These are phyloP conservation scores for Eolophus roseicapilla DNA, from an alignment of 2,113 vertebrate species.

Conservation along the genomic window DNA sequence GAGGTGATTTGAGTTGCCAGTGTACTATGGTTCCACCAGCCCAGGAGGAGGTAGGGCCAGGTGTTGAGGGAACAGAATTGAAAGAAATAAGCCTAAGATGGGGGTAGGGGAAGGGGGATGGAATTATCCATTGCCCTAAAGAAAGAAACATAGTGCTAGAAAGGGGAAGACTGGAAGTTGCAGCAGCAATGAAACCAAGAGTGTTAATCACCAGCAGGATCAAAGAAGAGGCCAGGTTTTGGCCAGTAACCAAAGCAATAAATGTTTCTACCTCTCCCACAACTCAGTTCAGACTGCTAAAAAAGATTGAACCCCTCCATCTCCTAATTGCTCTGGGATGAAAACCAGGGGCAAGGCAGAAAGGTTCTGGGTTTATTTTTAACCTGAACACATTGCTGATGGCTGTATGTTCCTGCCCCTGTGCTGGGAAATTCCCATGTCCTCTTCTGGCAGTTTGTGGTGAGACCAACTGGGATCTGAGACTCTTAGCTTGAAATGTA, in stretches of 20 bases:
- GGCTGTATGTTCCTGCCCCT: background rate
- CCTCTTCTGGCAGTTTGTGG: background rate
- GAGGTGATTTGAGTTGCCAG: background rate
- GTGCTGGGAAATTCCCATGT: background rate
- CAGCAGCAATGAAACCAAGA: background rate
- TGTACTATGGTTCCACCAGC: background rate
- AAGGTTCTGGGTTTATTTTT: background rate
- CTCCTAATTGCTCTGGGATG: background rate
- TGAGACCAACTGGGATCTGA: background rate
- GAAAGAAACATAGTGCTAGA: background rate
- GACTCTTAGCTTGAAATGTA: background rate
- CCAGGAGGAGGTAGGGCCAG: background rate
- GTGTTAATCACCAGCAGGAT: background rate
- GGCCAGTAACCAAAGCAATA: background rate
- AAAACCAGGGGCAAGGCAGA: background rate
- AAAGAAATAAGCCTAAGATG: background rate
- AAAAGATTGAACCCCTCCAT: background rate
- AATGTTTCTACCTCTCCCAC: background rate
- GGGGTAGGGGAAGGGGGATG: fast-evolving
- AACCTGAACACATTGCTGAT: background rate
- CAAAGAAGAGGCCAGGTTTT: background rate
- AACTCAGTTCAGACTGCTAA: background rate
- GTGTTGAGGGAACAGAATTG: background rate
- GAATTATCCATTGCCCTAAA: background rate
- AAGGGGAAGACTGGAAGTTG: background rate